phyloP scores from a whole-genome alignment of 2,113 vertebrate species.

The Salvator merianae region DNA sequence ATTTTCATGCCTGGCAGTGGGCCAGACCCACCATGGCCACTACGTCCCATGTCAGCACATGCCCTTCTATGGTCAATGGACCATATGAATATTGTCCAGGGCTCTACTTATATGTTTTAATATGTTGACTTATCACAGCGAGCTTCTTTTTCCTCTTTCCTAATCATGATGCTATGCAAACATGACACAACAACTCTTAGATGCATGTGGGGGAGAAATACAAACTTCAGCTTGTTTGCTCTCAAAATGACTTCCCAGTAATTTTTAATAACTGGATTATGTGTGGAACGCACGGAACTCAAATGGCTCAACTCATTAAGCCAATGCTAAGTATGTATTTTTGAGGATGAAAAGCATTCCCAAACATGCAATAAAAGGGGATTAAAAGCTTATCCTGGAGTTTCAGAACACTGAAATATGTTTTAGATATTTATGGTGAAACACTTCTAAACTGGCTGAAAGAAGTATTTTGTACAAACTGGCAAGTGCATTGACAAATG shows the following conservation, averaged over 20 bases:
- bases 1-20: too few relatives aligned
- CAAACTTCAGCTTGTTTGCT: neutral
- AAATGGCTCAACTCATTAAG: neutral
- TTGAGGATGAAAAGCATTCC: slow-evolving; percentile 2
- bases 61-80: too few relatives aligned
- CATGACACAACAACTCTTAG: neutral
- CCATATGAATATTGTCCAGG: neutral
- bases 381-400: too few relatives aligned
- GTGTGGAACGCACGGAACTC: neutral
- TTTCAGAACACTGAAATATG: too few relatives aligned
- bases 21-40: too few relatives aligned
- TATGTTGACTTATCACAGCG: slow-evolving; percentile 25
- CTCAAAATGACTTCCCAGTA: slow-evolving; percentile 6
- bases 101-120: slow-evolving; percentile 11
- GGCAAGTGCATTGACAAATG: too few relatives aligned
- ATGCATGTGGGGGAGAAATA: neutral
- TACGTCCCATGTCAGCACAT: too few relatives aligned
- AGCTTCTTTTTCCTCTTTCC: neutral
- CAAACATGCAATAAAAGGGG: neutral
- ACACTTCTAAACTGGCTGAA: too few relatives aligned
- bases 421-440: too few relatives aligned
- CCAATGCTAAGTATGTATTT: neutral
- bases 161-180: slow-evolving; percentile 40
- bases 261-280: neutral
- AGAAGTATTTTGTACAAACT: too few relatives aligned